Conservation (phyloP, 1,140 invertebrate genomes). For the Caerostris darwini region DNA sequence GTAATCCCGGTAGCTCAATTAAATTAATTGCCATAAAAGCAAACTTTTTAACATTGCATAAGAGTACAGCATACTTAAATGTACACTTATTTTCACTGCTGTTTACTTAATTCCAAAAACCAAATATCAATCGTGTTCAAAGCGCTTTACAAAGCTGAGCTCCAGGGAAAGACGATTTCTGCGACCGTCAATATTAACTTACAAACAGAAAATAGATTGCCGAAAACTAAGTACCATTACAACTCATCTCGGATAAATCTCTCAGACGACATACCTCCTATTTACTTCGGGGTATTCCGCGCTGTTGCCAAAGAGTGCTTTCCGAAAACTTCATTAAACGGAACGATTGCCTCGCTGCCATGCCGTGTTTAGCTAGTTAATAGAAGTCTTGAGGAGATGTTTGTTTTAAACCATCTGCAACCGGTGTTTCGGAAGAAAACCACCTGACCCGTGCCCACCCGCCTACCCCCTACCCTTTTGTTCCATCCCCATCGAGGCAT, state of each 20-base stretch:
- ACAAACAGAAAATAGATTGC: background rate
- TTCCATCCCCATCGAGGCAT: background rate
- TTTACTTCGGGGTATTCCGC: background rate
- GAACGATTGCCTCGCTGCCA: background rate
- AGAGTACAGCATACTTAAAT: no score
- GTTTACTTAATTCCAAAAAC: no score
- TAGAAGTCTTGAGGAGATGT: background rate
- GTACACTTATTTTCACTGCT: no score
- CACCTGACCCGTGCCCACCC: no score
- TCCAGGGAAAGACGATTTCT: no score
- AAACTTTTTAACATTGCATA: no score
- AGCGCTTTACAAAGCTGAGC: no score
- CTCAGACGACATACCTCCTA: background rate
- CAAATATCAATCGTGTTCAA: no score
- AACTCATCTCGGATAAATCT: background rate
- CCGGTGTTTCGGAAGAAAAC: background rate
- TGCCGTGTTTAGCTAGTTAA: background rate
- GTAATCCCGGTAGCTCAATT: no score
- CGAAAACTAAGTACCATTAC: background rate
- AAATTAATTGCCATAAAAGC: no score
- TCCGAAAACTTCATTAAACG: background rate
- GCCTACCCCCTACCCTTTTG: background rate
- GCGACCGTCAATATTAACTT: no score
- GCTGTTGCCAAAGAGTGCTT: background rate
- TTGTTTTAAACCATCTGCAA: conserved; percentile 8